phyloP scores from a whole-genome alignment of 2,888 invertebrate genomes.

The Deladenus siricidicola region DNA sequence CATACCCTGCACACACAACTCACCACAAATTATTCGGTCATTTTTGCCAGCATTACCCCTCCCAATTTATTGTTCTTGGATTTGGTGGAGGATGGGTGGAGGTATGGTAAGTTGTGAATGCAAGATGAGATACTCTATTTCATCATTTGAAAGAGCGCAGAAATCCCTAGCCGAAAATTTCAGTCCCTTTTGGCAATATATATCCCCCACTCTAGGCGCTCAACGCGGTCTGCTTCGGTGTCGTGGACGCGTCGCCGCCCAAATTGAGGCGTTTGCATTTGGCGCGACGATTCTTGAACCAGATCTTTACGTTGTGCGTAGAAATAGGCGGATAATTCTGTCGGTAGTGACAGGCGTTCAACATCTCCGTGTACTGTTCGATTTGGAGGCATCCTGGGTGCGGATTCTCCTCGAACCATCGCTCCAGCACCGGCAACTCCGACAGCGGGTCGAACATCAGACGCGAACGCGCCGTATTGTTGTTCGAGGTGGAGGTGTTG shows the following conservation, averaged over 20 bases:
- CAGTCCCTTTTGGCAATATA: too few relatives aligned
- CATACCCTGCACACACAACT: too few relatives aligned
- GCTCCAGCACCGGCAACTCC: constrained; percentile 67
- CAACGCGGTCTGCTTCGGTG: background rate
- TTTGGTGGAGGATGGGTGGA: too few relatives aligned
- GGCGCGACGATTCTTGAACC: constrained; percentile 86
- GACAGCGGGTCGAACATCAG: constrained; percentile 98
- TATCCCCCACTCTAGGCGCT: too few relatives aligned
- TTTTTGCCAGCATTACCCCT: too few relatives aligned
- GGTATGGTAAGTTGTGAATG: too few relatives aligned
- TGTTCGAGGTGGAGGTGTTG: constrained; percentile 11
- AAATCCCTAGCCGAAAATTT: too few relatives aligned
- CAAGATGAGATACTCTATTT: too few relatives aligned
- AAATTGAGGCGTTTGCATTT: constrained; percentile 78
- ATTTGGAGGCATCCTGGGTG: constrained; percentile 97
- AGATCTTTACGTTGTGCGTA: constrained; percentile 97
- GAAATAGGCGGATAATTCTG: constrained; percentile 97
- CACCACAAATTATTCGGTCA: too few relatives aligned
- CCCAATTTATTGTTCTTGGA: too few relatives aligned
- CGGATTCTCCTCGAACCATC: constrained; percentile 68
- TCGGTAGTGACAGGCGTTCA: constrained; percentile 90
- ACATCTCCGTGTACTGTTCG: constrained; percentile 89
- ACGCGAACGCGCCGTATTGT: constrained; percentile 66
- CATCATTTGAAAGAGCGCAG: too few relatives aligned
- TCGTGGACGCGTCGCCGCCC: background rate